Base-by-base conservation (phyloP, 53 echinoderm and acorn worm genomes). In the Luidia sarsii region DNA sequence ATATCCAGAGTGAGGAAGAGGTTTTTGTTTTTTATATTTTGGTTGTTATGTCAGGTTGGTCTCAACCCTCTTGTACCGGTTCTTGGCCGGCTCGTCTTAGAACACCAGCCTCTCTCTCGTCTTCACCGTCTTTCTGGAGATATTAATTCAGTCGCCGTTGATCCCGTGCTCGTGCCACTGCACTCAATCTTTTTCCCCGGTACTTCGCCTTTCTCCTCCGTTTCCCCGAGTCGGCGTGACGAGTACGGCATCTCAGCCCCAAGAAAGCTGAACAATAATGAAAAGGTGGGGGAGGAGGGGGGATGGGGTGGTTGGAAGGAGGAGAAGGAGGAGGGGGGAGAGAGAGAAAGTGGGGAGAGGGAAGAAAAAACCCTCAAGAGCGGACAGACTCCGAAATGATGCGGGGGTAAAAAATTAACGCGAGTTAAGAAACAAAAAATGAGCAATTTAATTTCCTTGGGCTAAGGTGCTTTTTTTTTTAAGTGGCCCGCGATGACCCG, bases 391-490 rank as follows among this genome's bases (percentile, higher is more conserved):
- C 13, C 45, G 36, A 32, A 38, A 71, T 34, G 24, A 74, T 57
- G 57, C 39, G 19, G 62, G 19, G 62, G 77, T 33, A 30, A 59
- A 60, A 77, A 77, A 59, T 77, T 60, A 77, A 41, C 57, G 43
- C 20, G 77, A 77, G 61, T 61, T 60, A 46, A 60, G 60, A 77
- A 77, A 77, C 77, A 77, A 59, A 77, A 59, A 77, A 77, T 77
- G 77, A 77, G 45, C 77, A 77, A 77, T 77, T 77, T 77, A 77
- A 77, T 77, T 77, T 77, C 77, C 77, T 59, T 33, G 29, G 61
- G n/a, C n/a, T 36, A 77, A 59, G 77, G 77, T 59, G 33, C 29
- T 41, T 41, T n/a, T n/a, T 38, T 64, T 64, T 18, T 46, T 59
- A 77, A 77, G 77, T 77, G 77, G 38, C 61, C 59, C n/a, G 60